Evolutionary conservation across 2,113 vertebrate genomes (phyloP).

Genomic region (Ia io): DNA sequence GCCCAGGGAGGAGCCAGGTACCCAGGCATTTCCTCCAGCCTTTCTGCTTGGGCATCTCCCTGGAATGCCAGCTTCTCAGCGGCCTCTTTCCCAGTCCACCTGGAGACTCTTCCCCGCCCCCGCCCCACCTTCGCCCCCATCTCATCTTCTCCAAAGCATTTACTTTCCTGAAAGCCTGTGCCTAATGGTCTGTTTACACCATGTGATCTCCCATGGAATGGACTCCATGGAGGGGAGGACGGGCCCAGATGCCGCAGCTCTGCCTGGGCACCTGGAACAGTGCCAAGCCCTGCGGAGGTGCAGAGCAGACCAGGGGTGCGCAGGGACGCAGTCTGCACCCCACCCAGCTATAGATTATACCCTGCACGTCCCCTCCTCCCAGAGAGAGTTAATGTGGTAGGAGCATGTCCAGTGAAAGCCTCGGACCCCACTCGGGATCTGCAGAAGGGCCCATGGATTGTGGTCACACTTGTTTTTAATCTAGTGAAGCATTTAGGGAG

Average conservation of each 20-base stretch:
- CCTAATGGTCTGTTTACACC: accelerated
- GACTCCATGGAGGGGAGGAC: no score
- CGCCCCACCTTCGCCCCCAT: no score
- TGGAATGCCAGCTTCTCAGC: not conserved
- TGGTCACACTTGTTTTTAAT: not conserved
- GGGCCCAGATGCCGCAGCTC: accelerated
- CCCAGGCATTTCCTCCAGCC: accelerated
- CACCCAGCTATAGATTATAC: accelerated
- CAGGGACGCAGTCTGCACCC: accelerated
- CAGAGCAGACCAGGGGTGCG: accelerated
- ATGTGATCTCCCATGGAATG: accelerated
- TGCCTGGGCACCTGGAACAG: accelerated
- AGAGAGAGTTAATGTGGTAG: accelerated
- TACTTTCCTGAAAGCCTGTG: accelerated
- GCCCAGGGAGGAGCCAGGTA: accelerated
- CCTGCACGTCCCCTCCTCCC: accelerated
- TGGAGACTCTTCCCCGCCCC: not conserved
- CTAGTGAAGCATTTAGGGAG: not conserved
- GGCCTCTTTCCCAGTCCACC: not conserved
- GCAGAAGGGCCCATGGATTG: not conserved
- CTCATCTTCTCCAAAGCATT: not conserved
- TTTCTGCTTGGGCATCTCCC: not conserved
- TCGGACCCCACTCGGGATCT: not conserved
- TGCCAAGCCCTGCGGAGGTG: accelerated
- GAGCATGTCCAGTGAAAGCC: no score